These are phyloP conservation scores for Cotesia chilonis DNA, from an alignment of 1,140 invertebrate genomes.

Conservation along the genomic window DNA sequence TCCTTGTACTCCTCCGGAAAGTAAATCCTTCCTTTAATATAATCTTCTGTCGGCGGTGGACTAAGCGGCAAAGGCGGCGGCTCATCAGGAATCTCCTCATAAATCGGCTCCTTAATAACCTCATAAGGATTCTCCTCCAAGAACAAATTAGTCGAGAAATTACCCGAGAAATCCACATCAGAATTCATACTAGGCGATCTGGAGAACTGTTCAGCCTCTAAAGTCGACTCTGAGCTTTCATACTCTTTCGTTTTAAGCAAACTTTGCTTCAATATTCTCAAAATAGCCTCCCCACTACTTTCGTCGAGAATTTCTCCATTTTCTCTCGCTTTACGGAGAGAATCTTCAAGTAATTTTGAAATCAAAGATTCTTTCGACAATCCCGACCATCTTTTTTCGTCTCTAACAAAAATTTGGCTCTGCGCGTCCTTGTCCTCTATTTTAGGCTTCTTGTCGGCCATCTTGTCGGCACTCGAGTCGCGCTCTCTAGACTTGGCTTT, in stretches of 20 bases:
- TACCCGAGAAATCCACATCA: constrained; percentile 47
- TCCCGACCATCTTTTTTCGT: constrained; percentile 34
- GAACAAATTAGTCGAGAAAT: constrained; percentile 53
- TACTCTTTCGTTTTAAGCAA: constrained; percentile 57
- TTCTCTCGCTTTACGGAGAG: constrained; percentile 57
- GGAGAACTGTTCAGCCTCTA: constrained; percentile 53
- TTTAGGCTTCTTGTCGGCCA: constrained; percentile 20
- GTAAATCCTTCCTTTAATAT: constrained; percentile 57
- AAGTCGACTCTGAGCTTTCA: constrained; percentile 54
- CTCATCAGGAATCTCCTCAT: constrained; percentile 85
- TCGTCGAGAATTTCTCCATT: constrained; percentile 60
- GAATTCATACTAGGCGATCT: constrained; percentile 62
- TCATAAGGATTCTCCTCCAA: constrained; percentile 78
- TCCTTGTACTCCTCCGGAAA: constrained; percentile 72
- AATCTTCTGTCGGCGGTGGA: constrained; percentile 70
- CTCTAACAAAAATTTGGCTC: constrained; percentile 5
- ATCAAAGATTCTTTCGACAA: constrained; percentile 58
- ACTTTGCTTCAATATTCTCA: constrained; percentile 61
- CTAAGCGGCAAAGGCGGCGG: constrained; percentile 79
- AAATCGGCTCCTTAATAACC: constrained; percentile 85
- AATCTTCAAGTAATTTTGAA: constrained; percentile 61
- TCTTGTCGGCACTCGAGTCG: not conserved
- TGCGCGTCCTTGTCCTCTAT: constrained; percentile 18
- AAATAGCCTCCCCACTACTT: constrained; percentile 59
- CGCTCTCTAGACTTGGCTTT: constrained; percentile 30